Conservation (phyloP, 2,113 vertebrate genomes). For the Clarias macrocephalus region DNA sequence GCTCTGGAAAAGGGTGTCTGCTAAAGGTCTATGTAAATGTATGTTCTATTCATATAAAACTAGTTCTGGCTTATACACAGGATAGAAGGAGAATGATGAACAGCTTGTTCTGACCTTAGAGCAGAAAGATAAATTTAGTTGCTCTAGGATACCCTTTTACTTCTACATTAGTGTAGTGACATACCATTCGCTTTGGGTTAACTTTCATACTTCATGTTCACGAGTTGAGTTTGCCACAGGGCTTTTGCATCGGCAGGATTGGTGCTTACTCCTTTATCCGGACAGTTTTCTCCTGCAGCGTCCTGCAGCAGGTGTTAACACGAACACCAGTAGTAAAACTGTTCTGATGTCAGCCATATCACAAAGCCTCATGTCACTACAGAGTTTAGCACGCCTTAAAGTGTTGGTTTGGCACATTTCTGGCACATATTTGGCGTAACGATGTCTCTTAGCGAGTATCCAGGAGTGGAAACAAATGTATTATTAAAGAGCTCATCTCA, state of each 20-base stretch:
- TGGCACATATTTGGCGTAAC: not conserved
- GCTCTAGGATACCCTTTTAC: not conserved
- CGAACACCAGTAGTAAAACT: not conserved
- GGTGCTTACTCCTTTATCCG: not conserved
- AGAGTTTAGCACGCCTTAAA: not conserved
- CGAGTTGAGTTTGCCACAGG: not conserved
- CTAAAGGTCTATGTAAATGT: too few species aligned
- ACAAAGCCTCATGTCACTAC: not conserved
- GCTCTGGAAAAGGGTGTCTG: too few species aligned
- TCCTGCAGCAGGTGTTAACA: not conserved
- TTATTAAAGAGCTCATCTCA: not conserved
- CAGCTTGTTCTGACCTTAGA: not conserved
- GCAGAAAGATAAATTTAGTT: not conserved
- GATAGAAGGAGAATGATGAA: not conserved
- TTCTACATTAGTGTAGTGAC: not conserved
- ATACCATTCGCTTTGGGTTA: not conserved
- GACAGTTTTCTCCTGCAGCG: not conserved
- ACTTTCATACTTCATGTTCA: not conserved
- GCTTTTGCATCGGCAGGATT: not conserved
- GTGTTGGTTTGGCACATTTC: not conserved
- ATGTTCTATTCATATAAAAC: not conserved
- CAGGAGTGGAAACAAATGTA: not conserved
- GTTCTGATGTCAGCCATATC: not conserved
- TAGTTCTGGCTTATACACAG: not conserved
- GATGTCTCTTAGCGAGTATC: not conserved